Conservation (phyloP, 2,888 invertebrate species). For the Platynereis dumerilii region DNA sequence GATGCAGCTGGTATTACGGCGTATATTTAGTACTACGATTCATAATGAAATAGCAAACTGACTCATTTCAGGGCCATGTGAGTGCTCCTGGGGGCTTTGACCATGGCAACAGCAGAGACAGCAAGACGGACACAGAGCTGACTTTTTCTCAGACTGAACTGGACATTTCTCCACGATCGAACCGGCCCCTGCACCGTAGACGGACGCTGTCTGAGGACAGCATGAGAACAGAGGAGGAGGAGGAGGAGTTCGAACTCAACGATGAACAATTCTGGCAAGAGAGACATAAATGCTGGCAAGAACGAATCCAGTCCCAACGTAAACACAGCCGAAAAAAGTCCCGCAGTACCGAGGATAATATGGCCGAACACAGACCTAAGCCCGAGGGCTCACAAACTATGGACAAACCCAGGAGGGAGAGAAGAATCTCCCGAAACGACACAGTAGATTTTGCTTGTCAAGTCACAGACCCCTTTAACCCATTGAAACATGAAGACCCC, state of each 20-base stretch:
- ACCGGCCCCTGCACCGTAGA: neutral
- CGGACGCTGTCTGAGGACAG: slow-evolving; percentile 3
- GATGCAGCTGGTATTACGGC: too few relatives aligned
- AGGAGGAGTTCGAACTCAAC: slow-evolving; percentile 35
- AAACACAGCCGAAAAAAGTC: slow-evolving; percentile 3
- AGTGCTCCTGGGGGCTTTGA: too few relatives aligned
- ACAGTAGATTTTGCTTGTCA: slow-evolving; percentile 7
- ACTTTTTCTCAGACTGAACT: slow-evolving; percentile 1
- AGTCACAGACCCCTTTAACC: neutral
- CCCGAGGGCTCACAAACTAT: neutral
- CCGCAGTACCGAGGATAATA: too few relatives aligned
- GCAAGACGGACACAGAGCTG: slow-evolving; percentile 22
- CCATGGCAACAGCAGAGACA: neutral
- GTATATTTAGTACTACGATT: too few relatives aligned
- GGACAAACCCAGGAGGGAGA: neutral
- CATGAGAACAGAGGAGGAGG: slow-evolving; percentile 30
- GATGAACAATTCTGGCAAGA: slow-evolving; percentile 36
- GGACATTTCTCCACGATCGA: neutral
- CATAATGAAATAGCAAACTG: too few relatives aligned
- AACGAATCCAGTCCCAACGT: slow-evolving; percentile 34
- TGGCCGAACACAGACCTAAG: too few relatives aligned
- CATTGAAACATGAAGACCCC: too few relatives aligned
- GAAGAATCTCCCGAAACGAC: neutral
- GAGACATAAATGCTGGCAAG: slow-evolving; percentile 37
- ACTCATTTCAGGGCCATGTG: too few relatives aligned